Base-by-base conservation (phyloP, 1,140 invertebrate genomes). In the Gonioctena quinquepunctata region DNA sequence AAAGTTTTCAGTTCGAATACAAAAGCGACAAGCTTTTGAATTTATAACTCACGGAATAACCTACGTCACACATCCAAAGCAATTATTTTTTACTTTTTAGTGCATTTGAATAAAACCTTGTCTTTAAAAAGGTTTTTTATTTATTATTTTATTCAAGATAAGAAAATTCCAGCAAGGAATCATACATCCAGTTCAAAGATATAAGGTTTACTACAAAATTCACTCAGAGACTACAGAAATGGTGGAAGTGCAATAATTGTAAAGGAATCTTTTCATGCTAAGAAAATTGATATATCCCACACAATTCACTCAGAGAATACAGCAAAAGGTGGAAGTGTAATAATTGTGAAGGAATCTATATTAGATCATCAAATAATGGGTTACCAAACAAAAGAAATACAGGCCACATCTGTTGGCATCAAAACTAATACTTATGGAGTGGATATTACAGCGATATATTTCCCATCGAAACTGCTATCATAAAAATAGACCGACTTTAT, bases 91-190 rank as follows among this genome's bases (percentile, higher is more conserved):
- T n/a, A n/a, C n/a, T n/a, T n/a, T n/a, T n/a, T n/a, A n/a, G n/a
- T n/a, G n/a, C n/a, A n/a, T n/a, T n/a, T n/a, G n/a, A n/a, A n/a
- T n/a, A n/a, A n/a, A n/a, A n/a, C n/a, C n/a, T n/a, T n/a, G n/a
- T n/a, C n/a, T n/a, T n/a, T n/a, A n/a, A n/a, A n/a, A n/a, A n/a
- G n/a, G n/a, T n/a, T n/a, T n/a, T n/a, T n/a, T n/a, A n/a, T n/a
- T n/a, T n/a, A n/a, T n/a, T n/a, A n/a, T n/a, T n/a, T n/a, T n/a
- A n/a, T n/a, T n/a, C n/a, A n/a, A n/a, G n/a, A n/a, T n/a, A n/a
- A n/a, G n/a, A n/a, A n/a, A n/a, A 80, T 23, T 75, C 76, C 26
- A 78, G 77, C 0, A 18, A 11, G 1, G 62, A 68, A 50, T 63
- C 4, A 0, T 71, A 33, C 54, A 16, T 78, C 48, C 68, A 69